Conservation (phyloP, 2,113 vertebrate genomes). For the Corvus hawaiiensis region DNA sequence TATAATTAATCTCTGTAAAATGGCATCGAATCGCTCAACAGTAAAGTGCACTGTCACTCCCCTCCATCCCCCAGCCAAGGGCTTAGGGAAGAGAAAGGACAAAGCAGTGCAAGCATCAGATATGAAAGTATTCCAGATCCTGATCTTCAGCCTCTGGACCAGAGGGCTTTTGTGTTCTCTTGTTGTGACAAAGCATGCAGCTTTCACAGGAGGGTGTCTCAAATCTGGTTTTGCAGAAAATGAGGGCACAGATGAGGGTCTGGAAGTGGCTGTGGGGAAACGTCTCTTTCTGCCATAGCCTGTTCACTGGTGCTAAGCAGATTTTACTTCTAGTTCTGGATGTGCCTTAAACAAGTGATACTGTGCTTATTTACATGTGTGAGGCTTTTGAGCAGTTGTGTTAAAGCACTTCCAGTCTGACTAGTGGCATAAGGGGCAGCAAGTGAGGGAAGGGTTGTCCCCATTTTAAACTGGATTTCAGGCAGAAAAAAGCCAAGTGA, state of each 20-base stretch:
- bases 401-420: neutral
- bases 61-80: neutral
- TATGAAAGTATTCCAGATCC: neutral
- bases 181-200: neutral
- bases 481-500: neutral
- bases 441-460: neutral
- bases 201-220: neutral
- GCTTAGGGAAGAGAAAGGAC: neutral
- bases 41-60: neutral
- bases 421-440: neutral
- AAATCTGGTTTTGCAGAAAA: neutral
- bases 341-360: neutral
- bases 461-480: neutral
- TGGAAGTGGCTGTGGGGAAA: neutral
- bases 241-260: neutral
- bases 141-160: neutral
- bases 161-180: neutral
- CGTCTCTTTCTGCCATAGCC: neutral
- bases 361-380: neutral
- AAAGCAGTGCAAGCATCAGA: neutral
- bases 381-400: fast-evolving
- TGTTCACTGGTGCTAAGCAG: neutral
- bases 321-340: neutral
- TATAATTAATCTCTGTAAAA: slow-evolving; percentile 23
- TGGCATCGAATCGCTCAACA: neutral